phyloP scores from a whole-genome alignment of 2,113 vertebrate genomes.

The Cyprinodon brontotheroides region DNA sequence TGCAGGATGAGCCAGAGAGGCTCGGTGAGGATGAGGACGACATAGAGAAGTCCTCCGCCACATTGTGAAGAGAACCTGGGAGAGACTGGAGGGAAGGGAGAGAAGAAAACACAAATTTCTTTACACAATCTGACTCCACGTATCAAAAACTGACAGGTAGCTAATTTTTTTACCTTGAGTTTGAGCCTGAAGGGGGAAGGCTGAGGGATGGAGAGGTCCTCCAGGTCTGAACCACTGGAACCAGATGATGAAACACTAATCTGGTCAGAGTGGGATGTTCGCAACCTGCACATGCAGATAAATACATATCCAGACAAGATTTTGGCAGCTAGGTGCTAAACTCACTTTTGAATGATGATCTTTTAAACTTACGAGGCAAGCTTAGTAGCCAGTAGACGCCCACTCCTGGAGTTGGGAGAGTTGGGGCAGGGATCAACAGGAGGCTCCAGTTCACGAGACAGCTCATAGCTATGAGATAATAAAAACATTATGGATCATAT shows the following conservation, averaged over 20 bases:
- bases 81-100: conserved; percentile 48
- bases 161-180: conserved; percentile 56
- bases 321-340: neutral
- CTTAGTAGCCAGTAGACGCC: conserved; percentile 82
- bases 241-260: conserved; percentile 79
- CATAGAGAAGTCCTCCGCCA: conserved; percentile 77
- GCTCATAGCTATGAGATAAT: conserved; percentile 78
- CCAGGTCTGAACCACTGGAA: conserved; percentile 79
- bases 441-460: conserved; percentile 86
- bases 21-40: conserved; percentile 57
- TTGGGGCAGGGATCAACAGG: conserved; percentile 85
- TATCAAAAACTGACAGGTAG: too few relatives aligned
- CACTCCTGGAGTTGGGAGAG: conserved; percentile 81
- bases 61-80: conserved; percentile 75
- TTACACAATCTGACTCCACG: too few relatives aligned
- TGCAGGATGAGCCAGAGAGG: conserved; percentile 54
- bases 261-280: conserved; percentile 72
- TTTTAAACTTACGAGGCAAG: conserved; percentile 81
- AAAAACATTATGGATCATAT: neutral
- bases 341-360: neutral
- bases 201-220: conserved; percentile 69
- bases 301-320: neutral
- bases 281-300: conserved; percentile 62
- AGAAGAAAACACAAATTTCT: neutral
- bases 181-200: conserved; percentile 61